Evolutionary conservation across 1,140 invertebrate species (phyloP).

Genomic region (Phortica variegata): DNA sequence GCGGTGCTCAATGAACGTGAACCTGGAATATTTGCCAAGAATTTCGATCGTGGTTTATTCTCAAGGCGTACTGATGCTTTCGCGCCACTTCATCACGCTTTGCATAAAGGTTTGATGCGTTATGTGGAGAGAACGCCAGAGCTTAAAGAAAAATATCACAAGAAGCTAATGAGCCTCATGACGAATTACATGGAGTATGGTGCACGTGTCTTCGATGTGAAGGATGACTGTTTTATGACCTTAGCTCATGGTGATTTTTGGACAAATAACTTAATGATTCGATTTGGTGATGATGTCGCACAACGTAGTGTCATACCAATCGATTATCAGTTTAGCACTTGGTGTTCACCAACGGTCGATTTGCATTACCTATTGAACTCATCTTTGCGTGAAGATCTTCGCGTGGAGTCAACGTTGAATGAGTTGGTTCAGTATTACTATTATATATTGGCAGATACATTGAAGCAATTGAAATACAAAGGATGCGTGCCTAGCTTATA

Average conservation of each 20-base stretch:
- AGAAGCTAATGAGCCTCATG: conserved; percentile 24
- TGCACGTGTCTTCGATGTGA: conserved; percentile 15
- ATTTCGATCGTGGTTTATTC: conserved; percentile 37
- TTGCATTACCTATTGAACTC: conserved; percentile 42
- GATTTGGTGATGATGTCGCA: conserved; percentile 54
- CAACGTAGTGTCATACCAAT: conserved; percentile 36
- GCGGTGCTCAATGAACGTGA: conserved; percentile 22
- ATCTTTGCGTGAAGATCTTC: conserved; percentile 21
- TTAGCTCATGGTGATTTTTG: conserved; percentile 68
- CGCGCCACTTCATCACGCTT: conserved; percentile 17
- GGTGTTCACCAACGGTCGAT: conserved; percentile 41
- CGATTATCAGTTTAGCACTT: conserved; percentile 49
- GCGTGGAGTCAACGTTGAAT: conserved; percentile 1
- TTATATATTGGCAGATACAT: conserved; percentile 16
- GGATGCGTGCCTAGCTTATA: too few relatives aligned
- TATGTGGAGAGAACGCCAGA: conserved; percentile 22
- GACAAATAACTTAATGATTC: conserved; percentile 68
- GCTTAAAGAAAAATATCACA: conserved; percentile 22
- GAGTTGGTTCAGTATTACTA: conserved; percentile 42
- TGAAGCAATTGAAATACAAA: conserved; percentile 23
- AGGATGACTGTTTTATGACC: conserved; percentile 59
- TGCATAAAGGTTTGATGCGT: conserved; percentile 18
- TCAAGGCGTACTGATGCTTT: conserved; percentile 28
- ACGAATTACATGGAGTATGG: conserved; percentile 34
- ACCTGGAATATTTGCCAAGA: conserved; percentile 23